Conservation (phyloP, 30 jellyfish, hydroid and myxozoan species). For the Turritopsis dohrnii region DNA sequence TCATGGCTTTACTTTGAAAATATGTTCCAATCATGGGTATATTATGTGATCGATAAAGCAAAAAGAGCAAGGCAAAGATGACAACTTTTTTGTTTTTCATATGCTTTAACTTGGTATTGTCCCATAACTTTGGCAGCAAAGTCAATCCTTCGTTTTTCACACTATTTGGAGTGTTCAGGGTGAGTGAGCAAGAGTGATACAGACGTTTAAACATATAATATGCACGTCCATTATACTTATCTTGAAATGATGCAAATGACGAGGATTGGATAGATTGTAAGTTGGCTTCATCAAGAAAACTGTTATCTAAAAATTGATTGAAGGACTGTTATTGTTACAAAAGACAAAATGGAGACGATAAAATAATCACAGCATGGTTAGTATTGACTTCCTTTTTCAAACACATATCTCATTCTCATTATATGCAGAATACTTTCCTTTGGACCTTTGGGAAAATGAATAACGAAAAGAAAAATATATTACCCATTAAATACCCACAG, state of each 20-base stretch:
- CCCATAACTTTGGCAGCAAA: conserved; percentile 2
- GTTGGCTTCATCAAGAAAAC: background rate
- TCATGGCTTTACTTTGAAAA: background rate
- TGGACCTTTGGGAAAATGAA: background rate
- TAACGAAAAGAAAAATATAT: background rate
- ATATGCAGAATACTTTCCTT: no score
- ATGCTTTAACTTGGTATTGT: background rate
- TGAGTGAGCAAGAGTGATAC: background rate
- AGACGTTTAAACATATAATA: background rate
- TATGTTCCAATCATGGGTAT: background rate
- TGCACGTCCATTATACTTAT: conserved; percentile 13
- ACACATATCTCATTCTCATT: no score
- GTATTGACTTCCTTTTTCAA: no score
- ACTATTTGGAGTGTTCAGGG: background rate
- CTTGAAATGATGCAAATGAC: conserved; percentile 2
- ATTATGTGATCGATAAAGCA: background rate
- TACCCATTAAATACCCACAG: background rate
- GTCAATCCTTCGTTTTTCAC: background rate
- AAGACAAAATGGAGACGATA: no score
- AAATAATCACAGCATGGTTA: no score
- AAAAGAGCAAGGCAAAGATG: background rate
- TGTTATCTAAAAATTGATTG: background rate
- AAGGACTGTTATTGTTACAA: no score
- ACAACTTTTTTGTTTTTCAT: background rate
- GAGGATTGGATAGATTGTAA: background rate